phyloP scores from a whole-genome alignment of 1,140 invertebrate genomes.

The Megalonaias nervosa region DNA sequence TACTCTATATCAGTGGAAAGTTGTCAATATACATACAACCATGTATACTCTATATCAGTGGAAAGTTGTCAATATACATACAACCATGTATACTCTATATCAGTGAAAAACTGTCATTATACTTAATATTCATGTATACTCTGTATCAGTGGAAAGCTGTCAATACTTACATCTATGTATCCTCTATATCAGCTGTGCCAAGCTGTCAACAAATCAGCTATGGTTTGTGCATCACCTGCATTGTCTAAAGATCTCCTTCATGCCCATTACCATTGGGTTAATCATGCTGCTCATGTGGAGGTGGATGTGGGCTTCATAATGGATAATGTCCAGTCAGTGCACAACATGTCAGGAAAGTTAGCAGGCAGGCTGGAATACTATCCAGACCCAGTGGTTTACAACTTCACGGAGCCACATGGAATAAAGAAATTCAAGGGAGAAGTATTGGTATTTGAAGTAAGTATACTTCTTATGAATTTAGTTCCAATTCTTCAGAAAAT shows the following conservation, averaged over 20 bases:
- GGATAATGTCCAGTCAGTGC: slow-evolving; percentile 93
- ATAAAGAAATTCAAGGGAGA: slow-evolving; percentile 95
- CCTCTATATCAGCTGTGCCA: slow-evolving; percentile 76
- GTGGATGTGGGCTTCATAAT: slow-evolving; percentile 90
- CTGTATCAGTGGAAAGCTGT: too few species aligned
- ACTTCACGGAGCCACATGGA: slow-evolving; percentile 80
- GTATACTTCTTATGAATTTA: slow-evolving; percentile 27
- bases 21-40: too few species aligned
- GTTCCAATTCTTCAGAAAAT: background rate
- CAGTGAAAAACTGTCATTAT: too few species aligned
- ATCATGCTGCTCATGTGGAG: slow-evolving; percentile 46
- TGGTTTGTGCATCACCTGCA: slow-evolving; percentile 95
- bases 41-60: too few species aligned
- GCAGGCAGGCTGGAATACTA: slow-evolving; percentile 88
- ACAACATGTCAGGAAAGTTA: slow-evolving; percentile 89
- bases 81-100: too few species aligned
- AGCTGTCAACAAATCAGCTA: slow-evolving; percentile 89
- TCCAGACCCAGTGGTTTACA: slow-evolving; percentile 91
- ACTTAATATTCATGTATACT: too few species aligned
- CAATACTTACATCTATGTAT: background rate
- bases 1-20: too few species aligned
- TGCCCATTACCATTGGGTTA: slow-evolving; percentile 44
- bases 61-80: too few species aligned
- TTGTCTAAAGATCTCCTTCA: slow-evolving; percentile 73
- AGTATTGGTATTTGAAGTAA: slow-evolving; percentile 91